Evolutionary conservation across 2,797 vertebrate genomes (phyloP), one percentile per base, ranked within the genome.

Genomic region (Mormyrus proboscirostris): DNA sequence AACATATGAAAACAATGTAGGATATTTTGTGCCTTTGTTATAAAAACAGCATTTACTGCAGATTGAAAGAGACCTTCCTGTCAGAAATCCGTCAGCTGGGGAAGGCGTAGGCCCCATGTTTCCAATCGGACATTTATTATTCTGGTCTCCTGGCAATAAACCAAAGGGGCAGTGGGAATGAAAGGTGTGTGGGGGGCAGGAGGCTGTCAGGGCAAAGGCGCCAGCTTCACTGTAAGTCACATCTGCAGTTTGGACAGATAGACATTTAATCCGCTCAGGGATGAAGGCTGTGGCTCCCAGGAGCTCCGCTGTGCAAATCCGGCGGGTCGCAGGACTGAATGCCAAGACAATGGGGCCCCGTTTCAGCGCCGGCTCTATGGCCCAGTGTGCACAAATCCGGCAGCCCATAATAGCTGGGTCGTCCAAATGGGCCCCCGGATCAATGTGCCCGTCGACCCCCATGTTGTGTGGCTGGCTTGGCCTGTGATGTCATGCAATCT

Each of bases 391-490:
- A 91, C 92, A 95, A 94, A 94, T 93, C 93, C 92, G 92, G 95
- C 93, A 92, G 93, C 92, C 96, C 91, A 93, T 95, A 95, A 94
- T 94, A 93, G 91, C 94, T 89, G 90, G 89, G 94, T 94, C 94
- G 95, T 95, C 93, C 94, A 95, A 94, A 93, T 92, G 92, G 94
- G 94, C 95, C 93, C 91, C 94, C 90, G 94, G 94, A 96, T 97
- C 95, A 97, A 95, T 97, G 95, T 94, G 94, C 94, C 92, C 92
- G 91, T 91, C 95, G 94, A 96, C 94, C 96, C 97, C 97, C 96
- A 94, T 93, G 94, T 93, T 96, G 94, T 96, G 94, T 90, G 93
- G 85, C 93, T 91, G 94, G 93, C 92, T 95, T 95, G 94, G 95
- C 93, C 90, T 93, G 92, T 94, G 94, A 95, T 97, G 96, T 95